These are phyloP conservation scores for Eugnorisma glareosa DNA, from an alignment of 2,888 invertebrate species.

Conservation along the genomic window DNA sequence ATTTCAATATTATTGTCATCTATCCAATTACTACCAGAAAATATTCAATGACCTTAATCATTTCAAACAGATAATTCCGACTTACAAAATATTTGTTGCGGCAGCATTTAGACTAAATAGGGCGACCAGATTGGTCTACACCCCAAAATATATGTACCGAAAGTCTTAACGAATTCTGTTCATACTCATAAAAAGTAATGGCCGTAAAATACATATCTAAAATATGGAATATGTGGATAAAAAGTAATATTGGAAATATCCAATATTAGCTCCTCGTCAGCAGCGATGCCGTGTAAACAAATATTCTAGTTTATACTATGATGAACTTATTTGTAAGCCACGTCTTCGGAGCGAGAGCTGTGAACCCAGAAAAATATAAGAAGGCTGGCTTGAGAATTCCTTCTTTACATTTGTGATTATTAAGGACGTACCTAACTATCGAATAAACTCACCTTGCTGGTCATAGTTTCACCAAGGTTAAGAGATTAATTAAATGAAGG, in stretches of 20 bases:
- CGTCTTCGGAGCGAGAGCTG: neutral
- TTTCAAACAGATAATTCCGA: neutral
- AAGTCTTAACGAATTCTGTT: constrained; percentile 18
- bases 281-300: constrained; percentile 17
- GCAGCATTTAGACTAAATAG: neutral
- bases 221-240: constrained; percentile 20
- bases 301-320: constrained; percentile 30
- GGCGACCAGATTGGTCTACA: neutral
- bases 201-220: constrained; percentile 1
- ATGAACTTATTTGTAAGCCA: neutral
- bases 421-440: neutral
- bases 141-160: neutral
- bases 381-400: neutral
- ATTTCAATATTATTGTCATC: constrained; percentile 3
- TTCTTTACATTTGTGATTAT: constrained; percentile 7
- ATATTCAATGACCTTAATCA: constrained; percentile 2
- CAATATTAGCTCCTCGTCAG: constrained; percentile 33
- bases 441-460: constrained; percentile 16
- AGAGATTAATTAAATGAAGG: neutral
- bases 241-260: constrained; percentile 28
- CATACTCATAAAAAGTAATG: constrained; percentile 35
- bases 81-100: neutral
- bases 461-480: constrained; percentile 11
- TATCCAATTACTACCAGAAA: constrained; percentile 1
- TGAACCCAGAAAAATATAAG: neutral